phyloP scores from a whole-genome alignment of 2,888 invertebrate species.

The Ophion costatus region DNA sequence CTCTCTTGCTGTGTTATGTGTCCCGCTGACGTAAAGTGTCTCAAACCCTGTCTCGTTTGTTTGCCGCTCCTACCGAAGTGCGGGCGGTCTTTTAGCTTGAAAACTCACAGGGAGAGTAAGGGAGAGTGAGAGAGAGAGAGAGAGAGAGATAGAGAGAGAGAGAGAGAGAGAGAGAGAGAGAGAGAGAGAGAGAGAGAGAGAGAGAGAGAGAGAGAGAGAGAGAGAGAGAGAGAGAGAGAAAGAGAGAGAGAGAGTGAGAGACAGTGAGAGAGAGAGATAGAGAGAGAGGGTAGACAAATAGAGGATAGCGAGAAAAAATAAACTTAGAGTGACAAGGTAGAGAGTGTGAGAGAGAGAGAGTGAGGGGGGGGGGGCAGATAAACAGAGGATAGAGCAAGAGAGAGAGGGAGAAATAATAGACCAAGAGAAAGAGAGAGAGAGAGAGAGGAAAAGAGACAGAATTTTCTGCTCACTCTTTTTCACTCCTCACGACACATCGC shows the following conservation, averaged over 20 bases:
- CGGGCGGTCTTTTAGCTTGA: slow-evolving; percentile 61
- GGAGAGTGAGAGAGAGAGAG: too few species aligned
- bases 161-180: too few species aligned
- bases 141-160: too few species aligned
- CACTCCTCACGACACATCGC: slow-evolving; percentile 51
- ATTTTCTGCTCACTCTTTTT: background rate
- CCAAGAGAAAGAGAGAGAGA: background rate
- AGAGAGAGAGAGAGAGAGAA: too few species aligned
- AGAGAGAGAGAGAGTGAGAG: too few species aligned
- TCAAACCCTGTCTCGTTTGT: slow-evolving; percentile 62
- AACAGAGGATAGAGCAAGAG: background rate
- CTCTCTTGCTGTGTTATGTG: slow-evolving; percentile 5
- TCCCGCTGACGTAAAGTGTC: slow-evolving; percentile 61
- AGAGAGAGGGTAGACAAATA: too few species aligned
- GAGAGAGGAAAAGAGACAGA: background rate
- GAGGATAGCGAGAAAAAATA: too few species aligned
- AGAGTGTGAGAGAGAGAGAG: background rate
- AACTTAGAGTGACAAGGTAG: too few species aligned
- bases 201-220: too few species aligned
- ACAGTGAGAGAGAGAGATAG: too few species aligned
- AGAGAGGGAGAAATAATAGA: background rate
- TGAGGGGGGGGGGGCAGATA: background rate
- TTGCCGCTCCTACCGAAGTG: slow-evolving; percentile 57
- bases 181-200: too few species aligned
- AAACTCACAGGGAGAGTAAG: background rate